A percentile compares a stretch with the other conserved stretches of the same genome.
These are phyloP conservation scores for Lasius fuliginosus DNA, from an alignment of 2,888 invertebrate species.

Conservation along the genomic window DNA sequence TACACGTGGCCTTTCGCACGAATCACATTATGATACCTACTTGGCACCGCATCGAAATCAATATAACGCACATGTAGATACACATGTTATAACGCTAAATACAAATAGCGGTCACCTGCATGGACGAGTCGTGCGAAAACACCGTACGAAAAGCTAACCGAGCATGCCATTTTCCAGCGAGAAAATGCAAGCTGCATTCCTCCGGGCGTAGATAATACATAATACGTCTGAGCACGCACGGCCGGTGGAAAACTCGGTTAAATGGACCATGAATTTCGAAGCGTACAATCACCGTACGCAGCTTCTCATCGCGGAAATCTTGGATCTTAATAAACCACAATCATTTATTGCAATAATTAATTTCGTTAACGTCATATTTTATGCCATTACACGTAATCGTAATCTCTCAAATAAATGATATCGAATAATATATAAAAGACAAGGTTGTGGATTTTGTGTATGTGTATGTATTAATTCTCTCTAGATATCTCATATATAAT, in stretches of 20 bases:
- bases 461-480: background rate
- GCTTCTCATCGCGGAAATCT: slow-evolving; percentile 1
- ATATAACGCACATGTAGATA: slow-evolving; percentile 26
- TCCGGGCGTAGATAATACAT: slow-evolving; percentile 49
- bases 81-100: slow-evolving; percentile 19
- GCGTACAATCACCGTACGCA: background rate
- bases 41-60: slow-evolving; percentile 2
- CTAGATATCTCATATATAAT: background rate
- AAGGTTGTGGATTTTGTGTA: background rate
- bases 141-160: slow-evolving; percentile 71
- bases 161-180: slow-evolving; percentile 66
- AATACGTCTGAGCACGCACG: slow-evolving; percentile 30
- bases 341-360: slow-evolving; percentile 11
- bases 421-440: background rate
- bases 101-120: background rate
- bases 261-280: slow-evolving; percentile 37
- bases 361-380: slow-evolving; percentile 7
- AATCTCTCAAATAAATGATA: background rate
- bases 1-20: slow-evolving; percentile 30
- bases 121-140: background rate
- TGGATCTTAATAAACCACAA: background rate
- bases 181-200: slow-evolving; percentile 65
- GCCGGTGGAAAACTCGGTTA: slow-evolving; percentile 21
- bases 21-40: slow-evolving; percentile 6
- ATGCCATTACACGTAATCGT: background rate